Conservation (phyloP, 2,113 vertebrate genomes). For the Puma concolor region DNA sequence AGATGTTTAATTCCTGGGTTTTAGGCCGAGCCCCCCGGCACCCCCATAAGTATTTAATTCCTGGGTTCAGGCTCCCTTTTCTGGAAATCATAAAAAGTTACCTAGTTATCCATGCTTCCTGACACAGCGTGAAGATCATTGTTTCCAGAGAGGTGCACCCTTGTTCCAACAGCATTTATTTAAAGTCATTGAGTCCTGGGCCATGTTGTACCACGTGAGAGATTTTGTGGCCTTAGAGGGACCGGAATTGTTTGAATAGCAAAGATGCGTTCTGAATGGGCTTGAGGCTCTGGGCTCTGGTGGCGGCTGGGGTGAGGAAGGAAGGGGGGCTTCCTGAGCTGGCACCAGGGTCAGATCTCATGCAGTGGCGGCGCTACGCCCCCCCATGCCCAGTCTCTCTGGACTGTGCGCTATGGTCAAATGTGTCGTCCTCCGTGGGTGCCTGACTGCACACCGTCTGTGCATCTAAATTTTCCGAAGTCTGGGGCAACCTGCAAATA, state of each 20-base stretch:
- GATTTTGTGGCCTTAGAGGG: not conserved
- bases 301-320: not conserved
- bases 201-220: not conserved
- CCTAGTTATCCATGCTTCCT: not conserved
- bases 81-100: not conserved
- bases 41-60: not conserved
- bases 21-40: too few species aligned
- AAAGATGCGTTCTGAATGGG: not conserved
- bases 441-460: too few species aligned
- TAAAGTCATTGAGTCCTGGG: not conserved
- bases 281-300: too few species aligned
- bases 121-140: not conserved
- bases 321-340: not conserved
- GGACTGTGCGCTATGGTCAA: not conserved
- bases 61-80: not conserved
- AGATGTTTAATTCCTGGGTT: not conserved
- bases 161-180: too few species aligned
- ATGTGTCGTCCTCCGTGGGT: fast-evolving
- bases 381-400: not conserved
- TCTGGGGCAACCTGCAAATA: not conserved
- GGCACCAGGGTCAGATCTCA: not conserved
- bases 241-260: not conserved
- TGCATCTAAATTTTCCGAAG: not conserved
- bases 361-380: fast-evolving
- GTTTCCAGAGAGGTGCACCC: not conserved